A percentile compares a stretch with the other conserved stretches of the same genome.
These are phyloP conservation scores for Corythornis leucogaster DNA, from an alignment of 2,797 vertebrate species.

Conservation along the genomic window DNA sequence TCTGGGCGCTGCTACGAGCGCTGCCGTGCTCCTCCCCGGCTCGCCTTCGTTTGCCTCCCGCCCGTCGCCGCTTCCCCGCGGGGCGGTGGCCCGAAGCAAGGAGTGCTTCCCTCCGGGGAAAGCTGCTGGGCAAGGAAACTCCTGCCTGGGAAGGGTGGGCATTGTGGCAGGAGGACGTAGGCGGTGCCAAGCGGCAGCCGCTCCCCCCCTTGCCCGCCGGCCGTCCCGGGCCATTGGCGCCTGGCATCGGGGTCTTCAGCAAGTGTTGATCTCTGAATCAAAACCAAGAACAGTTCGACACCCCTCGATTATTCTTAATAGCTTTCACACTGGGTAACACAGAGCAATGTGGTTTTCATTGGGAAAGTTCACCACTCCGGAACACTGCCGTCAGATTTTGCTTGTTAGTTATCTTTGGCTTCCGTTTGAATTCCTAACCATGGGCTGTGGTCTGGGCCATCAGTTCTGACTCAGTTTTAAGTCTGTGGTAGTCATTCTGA, in stretches of 20 bases:
- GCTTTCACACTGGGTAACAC: fast-evolving
- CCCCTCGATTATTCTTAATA: neutral
- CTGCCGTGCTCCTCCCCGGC: constrained; percentile 9
- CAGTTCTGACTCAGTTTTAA: neutral
- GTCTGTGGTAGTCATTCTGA: neutral
- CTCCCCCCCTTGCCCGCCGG: too few species aligned
- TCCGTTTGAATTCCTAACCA: neutral
- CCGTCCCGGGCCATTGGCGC: fast-evolving
- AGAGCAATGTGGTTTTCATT: fast-evolving
- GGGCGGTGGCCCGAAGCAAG: neutral
- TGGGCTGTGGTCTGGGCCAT: too few species aligned
- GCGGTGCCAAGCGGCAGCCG: too few species aligned
- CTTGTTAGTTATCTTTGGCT: fast-evolving
- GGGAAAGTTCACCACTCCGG: too few species aligned
- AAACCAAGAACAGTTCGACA: neutral
- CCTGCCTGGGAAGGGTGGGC: neutral
- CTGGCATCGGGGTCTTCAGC: fast-evolving
- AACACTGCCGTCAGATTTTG: neutral
- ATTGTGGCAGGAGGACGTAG: neutral
- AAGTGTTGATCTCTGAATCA: neutral
- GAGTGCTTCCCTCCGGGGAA: neutral
- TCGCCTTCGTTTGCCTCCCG: neutral
- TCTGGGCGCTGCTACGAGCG: neutral
- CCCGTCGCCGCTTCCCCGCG: neutral
- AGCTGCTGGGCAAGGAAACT: too few species aligned